Conservation (phyloP, 2,113 vertebrate species). For the Hippotragus niger region DNA sequence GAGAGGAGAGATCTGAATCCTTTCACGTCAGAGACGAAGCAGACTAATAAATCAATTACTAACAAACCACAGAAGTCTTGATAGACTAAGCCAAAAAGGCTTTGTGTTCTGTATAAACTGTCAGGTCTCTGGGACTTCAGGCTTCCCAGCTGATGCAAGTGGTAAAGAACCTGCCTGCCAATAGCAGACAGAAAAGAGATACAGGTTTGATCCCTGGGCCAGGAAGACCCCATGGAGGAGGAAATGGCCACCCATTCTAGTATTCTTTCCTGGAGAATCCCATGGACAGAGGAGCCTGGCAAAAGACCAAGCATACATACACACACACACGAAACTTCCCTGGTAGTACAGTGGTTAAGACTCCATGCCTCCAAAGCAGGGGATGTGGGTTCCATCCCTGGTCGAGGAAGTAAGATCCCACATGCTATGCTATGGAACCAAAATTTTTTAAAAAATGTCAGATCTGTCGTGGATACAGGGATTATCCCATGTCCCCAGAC, state of each 20-base stretch:
- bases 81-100: no score
- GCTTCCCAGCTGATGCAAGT: background rate
- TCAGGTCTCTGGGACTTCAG: background rate
- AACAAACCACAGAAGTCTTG: background rate
- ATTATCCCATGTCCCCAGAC: no score
- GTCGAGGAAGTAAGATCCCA: accelerated
- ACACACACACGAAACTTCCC: background rate
- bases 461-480: background rate
- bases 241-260: background rate
- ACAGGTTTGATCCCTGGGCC: background rate
- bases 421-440: background rate
- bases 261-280: background rate
- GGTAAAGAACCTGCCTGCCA: background rate
- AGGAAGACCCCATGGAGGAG: background rate
- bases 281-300: background rate
- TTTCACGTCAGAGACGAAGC: background rate
- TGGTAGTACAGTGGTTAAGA: background rate
- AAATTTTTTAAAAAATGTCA: no score
- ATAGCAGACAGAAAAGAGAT: background rate
- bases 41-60: background rate
- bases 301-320: background rate
- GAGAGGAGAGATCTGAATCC: background rate
- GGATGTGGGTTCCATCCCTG: background rate
- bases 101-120: accelerated
- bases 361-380: background rate